phyloP scores from a whole-genome alignment of 1,140 invertebrate genomes.

The Macrosteles quadrilineatus region DNA sequence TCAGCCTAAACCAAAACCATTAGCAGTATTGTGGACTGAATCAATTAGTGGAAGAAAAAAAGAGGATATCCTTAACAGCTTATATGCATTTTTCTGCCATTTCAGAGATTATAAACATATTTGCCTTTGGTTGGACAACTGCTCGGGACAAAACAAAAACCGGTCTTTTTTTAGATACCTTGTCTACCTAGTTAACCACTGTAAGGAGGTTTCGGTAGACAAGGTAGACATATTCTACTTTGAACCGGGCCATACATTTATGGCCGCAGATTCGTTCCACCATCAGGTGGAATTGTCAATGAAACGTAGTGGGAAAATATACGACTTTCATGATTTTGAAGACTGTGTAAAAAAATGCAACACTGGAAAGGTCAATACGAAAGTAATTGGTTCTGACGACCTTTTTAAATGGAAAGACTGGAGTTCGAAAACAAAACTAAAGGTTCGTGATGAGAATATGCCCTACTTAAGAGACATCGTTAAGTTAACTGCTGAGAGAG shows the following conservation, averaged over 20 bases:
- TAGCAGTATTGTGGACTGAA: too few relatives aligned
- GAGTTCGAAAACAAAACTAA: too few relatives aligned
- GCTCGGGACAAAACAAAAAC: neutral
- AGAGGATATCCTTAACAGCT: too few relatives aligned
- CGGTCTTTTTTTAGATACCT: neutral
- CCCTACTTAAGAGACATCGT: too few relatives aligned
- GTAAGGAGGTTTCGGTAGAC: neutral
- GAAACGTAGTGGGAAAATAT: neutral
- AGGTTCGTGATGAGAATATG: too few relatives aligned
- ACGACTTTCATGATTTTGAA: neutral
- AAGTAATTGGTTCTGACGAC: neutral
- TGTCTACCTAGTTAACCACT: neutral
- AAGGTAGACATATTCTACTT: neutral
- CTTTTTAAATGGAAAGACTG: too few relatives aligned
- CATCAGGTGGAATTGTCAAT: neutral
- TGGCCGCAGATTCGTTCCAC: neutral
- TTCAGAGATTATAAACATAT: neutral
- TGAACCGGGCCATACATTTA: neutral
- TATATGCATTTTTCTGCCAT: neutral
- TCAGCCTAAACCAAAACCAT: too few relatives aligned
- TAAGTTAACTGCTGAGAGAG: too few relatives aligned
- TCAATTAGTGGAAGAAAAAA: too few relatives aligned
- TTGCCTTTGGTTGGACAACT: neutral
- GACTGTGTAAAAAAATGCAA: too few relatives aligned
- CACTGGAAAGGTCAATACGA: neutral